phyloP scores from a whole-genome alignment of 2,113 vertebrate genomes.

The Nymphicus hollandicus region DNA sequence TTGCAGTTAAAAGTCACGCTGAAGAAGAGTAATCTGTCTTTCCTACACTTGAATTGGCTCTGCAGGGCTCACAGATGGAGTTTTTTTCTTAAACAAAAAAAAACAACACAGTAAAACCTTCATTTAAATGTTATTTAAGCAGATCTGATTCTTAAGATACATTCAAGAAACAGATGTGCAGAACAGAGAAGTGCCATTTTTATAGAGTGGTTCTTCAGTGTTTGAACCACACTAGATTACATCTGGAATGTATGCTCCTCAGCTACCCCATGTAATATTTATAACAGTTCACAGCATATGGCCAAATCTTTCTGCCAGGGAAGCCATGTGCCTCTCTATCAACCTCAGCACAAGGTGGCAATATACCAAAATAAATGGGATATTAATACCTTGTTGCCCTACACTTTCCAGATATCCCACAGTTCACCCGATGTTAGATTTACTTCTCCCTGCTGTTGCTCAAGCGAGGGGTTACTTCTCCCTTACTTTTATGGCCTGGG shows the following conservation, averaged over 20 bases:
- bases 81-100: background rate
- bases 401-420: background rate
- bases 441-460: background rate
- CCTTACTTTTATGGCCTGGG: background rate
- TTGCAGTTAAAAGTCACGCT: background rate
- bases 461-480: background rate
- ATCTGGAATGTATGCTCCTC: background rate
- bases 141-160: background rate
- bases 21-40: background rate
- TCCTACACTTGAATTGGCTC: background rate
- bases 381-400: background rate
- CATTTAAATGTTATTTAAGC: constrained; percentile 29
- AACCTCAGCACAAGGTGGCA: constrained; percentile 5
- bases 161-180: constrained; percentile 44
- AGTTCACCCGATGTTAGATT: background rate
- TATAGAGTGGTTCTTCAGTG: background rate
- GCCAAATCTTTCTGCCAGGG: background rate
- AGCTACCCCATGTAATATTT: background rate
- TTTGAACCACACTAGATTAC: constrained; percentile 2
- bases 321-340: background rate
- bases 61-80: background rate
- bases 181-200: constrained; percentile 27
- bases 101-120: background rate
- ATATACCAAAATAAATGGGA: constrained; percentile 36
- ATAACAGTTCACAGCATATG: background rate